Percentiles rank a stretch among this genome's conserved stretches.
phyloP scores from a whole-genome alignment of 2,888 invertebrate species.

The Lochmaea capreae region DNA sequence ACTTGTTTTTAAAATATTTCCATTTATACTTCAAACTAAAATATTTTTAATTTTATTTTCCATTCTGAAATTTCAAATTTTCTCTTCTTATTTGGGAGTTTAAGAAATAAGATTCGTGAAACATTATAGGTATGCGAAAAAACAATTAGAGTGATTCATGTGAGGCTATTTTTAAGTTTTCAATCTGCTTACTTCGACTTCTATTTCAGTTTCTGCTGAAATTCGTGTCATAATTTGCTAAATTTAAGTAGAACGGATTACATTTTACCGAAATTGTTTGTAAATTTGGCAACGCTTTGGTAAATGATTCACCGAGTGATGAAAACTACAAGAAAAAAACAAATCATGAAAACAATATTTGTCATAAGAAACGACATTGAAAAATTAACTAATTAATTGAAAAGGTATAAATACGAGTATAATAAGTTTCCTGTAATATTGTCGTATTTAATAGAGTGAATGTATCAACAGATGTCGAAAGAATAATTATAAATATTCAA shows the following conservation, averaged over 20 bases:
- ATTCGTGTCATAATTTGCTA: conserved; percentile 33
- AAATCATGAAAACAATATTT: not conserved
- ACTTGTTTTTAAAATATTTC: not conserved
- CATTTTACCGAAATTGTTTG: not conserved
- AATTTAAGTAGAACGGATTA: conserved; percentile 31
- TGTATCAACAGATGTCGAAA: no score
- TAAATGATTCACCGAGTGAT: not conserved
- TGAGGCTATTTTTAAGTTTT: conserved; percentile 19
- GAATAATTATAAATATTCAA: no score
- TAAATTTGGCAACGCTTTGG: not conserved
- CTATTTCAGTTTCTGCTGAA: conserved; percentile 23
- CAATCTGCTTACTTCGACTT: conserved; percentile 8
- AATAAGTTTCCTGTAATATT: no score
- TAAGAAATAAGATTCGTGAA: not conserved
- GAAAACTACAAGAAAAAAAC: not conserved
- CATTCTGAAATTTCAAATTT: not conserved
- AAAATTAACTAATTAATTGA: no score
- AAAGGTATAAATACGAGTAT: no score
- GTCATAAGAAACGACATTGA: no score
- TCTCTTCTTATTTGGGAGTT: not conserved
- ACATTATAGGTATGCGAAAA: not conserved
- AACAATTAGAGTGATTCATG: conserved; percentile 19
- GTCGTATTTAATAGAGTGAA: no score
- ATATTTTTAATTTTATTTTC: not conserved
- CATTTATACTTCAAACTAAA: not conserved